Percentiles rank a stretch among this genome's conserved stretches.
These are phyloP conservation scores for Xestia sexstrigata DNA, from an alignment of 2,888 invertebrate species.

Conservation along the genomic window DNA sequence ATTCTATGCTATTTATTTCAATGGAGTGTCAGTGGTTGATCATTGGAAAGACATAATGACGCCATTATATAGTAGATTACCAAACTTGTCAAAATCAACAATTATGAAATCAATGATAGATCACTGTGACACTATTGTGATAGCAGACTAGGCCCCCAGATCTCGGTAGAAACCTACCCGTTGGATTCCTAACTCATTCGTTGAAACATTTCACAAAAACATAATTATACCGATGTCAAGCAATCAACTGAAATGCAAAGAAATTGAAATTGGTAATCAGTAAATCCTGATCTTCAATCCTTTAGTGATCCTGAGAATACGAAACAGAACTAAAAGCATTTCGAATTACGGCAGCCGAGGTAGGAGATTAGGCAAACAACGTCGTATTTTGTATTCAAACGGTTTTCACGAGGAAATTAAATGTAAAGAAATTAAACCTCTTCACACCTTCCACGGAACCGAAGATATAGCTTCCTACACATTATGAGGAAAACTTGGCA, in stretches of 20 bases:
- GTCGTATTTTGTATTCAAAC: constrained; percentile 47
- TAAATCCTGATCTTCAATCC: not conserved
- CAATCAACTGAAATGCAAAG: not conserved
- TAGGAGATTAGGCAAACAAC: constrained; percentile 26
- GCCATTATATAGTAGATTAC: too few relatives aligned
- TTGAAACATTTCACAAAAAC: not conserved
- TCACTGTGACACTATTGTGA: too few relatives aligned
- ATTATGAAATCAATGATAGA: too few relatives aligned
- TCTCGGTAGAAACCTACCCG: too few relatives aligned
- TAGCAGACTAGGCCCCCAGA: too few relatives aligned
- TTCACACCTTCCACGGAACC: constrained; percentile 20
- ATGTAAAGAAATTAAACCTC: constrained; percentile 44
- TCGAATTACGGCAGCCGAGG: constrained; percentile 10
- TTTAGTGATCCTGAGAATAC: constrained; percentile 26
- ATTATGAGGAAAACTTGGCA: constrained; percentile 6
- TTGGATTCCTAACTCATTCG: not conserved
- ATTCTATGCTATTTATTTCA: too few relatives aligned
- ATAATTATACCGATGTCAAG: not conserved
- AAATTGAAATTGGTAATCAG: constrained; percentile 4
- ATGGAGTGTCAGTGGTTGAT: too few relatives aligned
- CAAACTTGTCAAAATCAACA: too few relatives aligned
- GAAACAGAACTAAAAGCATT: constrained; percentile 29
- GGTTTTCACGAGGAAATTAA: constrained; percentile 35
- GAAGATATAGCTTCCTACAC: constrained; percentile 21
- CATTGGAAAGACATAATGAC: too few relatives aligned